Conservation (phyloP, 2,888 invertebrate genomes). For the Fragum sueziense region DNA sequence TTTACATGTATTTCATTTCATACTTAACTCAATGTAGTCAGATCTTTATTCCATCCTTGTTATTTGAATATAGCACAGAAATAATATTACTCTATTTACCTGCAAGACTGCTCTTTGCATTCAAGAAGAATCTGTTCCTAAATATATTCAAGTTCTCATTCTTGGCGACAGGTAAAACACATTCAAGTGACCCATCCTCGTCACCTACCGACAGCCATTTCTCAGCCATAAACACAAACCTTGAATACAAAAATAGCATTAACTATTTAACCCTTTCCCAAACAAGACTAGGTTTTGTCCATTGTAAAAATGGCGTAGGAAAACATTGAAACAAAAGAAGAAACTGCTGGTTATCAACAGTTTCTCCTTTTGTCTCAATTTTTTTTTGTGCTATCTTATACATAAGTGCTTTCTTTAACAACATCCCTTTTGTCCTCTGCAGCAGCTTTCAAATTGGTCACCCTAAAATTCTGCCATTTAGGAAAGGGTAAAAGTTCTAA, state of each 20-base stretch:
- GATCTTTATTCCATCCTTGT: too few relatives aligned
- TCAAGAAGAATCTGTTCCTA: constrained; percentile 61
- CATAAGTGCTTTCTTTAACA: too few relatives aligned
- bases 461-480: too few relatives aligned
- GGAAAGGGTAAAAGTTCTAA: not conserved
- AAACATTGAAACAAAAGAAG: too few relatives aligned
- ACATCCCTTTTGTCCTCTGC: too few relatives aligned
- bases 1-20: too few relatives aligned
- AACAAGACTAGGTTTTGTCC: not conserved
- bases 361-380: constrained; percentile 1
- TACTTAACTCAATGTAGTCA: too few relatives aligned
- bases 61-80: not conserved
- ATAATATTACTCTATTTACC: constrained; percentile 20
- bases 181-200: constrained; percentile 61
- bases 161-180: constrained; percentile 62
- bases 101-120: constrained; percentile 64
- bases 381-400: too few relatives aligned
- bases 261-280: not conserved
- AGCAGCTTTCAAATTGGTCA: too few relatives aligned
- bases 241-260: constrained; percentile 21
- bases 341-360: too few relatives aligned
- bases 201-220: constrained; percentile 65
- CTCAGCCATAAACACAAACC: constrained; percentile 63
- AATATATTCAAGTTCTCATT: constrained; percentile 63
- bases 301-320: not conserved